These are phyloP conservation scores for Ligdia adustata DNA, from an alignment of 2,888 invertebrate species.

Conservation along the genomic window DNA sequence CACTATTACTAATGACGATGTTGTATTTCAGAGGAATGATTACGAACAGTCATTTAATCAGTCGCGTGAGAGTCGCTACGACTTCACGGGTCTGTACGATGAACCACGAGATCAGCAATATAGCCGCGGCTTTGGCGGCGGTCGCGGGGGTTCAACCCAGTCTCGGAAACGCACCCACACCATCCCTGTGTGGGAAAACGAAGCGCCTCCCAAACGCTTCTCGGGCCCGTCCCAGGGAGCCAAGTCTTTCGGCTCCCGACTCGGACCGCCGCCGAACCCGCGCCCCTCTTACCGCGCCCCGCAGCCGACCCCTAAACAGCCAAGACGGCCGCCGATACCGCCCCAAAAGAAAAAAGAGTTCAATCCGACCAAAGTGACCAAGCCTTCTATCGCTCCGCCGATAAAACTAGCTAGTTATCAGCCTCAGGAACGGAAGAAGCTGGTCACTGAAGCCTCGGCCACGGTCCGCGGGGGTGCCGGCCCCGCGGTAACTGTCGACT, in stretches of 20 bases:
- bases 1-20: conserved; percentile 4
- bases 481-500: conserved; percentile 14
- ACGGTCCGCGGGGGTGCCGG: conserved; percentile 34
- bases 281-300: conserved; percentile 2
- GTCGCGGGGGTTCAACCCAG: conserved; percentile 31
- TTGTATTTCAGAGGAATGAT: conserved; percentile 37
- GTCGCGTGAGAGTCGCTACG: conserved; percentile 27
- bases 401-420: conserved; percentile 41
- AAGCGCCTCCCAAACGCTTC: conserved; percentile 47
- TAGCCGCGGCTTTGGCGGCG: background rate
- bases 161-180: conserved; percentile 49
- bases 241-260: conserved; percentile 29
- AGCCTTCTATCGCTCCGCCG: conserved; percentile 40
- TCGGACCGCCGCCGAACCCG: conserved; percentile 24
- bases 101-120: conserved; percentile 28
- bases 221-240: conserved; percentile 23
- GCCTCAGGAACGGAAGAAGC: conserved; percentile 38
- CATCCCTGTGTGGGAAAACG: conserved; percentile 43
- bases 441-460: conserved; percentile 33
- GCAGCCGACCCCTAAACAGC: conserved; percentile 26
- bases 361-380: conserved; percentile 48
- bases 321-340: conserved; percentile 20
- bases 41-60: conserved; percentile 41
- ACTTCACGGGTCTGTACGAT: conserved; percentile 49
- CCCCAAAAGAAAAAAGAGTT: conserved; percentile 38